Percentiles rank a stretch among this genome's conserved stretches.
phyloP scores from a whole-genome alignment of 2,113 vertebrate genomes.

The Edolisoma coerulescens region DNA sequence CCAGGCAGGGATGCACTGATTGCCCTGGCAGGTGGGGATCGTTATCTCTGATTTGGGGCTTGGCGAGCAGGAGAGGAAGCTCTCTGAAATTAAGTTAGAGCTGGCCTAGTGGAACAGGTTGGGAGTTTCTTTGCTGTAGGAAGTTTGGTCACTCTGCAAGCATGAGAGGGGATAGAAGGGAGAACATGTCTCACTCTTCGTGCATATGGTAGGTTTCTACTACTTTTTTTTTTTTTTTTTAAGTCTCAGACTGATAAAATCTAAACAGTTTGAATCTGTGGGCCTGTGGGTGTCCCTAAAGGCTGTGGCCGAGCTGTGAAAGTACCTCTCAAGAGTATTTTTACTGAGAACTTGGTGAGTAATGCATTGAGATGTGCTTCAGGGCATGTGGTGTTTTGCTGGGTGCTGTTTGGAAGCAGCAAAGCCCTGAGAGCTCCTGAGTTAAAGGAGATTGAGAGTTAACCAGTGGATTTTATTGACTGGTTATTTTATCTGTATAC shows the following conservation, averaged over 20 bases:
- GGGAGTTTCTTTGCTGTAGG: background rate
- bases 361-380: background rate
- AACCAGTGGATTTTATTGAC: background rate
- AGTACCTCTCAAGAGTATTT: background rate
- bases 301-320: background rate
- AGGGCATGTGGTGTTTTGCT: background rate
- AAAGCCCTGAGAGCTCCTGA: background rate
- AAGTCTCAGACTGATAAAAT: background rate
- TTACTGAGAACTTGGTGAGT: background rate
- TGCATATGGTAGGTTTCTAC: background rate
- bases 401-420: background rate
- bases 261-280: background rate
- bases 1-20: background rate
- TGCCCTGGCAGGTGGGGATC: background rate
- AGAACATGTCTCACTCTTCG: background rate
- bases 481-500: background rate
- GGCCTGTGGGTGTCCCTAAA: background rate
- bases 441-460: background rate
- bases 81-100: background rate
- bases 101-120: background rate
- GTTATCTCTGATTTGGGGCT: background rate
- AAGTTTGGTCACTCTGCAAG: background rate
- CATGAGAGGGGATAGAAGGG: background rate
- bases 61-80: background rate
- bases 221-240: background rate